Conservation (phyloP, 1,140 invertebrate genomes). For the Gonioctena quinquepunctata region DNA sequence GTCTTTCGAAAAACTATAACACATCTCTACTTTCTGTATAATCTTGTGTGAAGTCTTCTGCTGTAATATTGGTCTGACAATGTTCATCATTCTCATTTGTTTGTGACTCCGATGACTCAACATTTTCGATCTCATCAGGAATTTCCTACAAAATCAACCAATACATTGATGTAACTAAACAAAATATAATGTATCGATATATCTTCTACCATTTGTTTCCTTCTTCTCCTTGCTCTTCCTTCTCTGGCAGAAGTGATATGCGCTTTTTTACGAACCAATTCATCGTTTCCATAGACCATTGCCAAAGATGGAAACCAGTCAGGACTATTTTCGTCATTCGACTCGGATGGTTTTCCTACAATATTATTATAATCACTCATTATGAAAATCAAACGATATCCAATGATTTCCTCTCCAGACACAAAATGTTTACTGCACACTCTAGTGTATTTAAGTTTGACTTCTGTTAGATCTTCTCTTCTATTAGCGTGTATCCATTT, state of each 20-base stretch:
- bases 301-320: too few relatives aligned
- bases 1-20: neutral
- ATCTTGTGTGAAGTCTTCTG: too few relatives aligned
- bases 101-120: too few relatives aligned
- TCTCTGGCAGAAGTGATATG: too few relatives aligned
- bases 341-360: too few relatives aligned
- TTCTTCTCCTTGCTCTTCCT: too few relatives aligned
- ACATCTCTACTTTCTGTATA: neutral
- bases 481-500: neutral
- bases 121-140: neutral
- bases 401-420: neutral
- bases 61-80: too few relatives aligned
- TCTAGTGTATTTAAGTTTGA: neutral
- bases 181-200: neutral
- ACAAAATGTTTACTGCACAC: neutral
- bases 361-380: too few relatives aligned
- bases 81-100: too few relatives aligned
- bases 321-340: too few relatives aligned
- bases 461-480: neutral
- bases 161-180: neutral
- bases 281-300: neutral
- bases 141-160: too few relatives aligned
- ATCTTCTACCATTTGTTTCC: neutral
- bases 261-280: neutral
- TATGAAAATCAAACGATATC: neutral